Conservation (phyloP, 2,888 invertebrate genomes). For the Cremastobaeus sp. region DNA sequence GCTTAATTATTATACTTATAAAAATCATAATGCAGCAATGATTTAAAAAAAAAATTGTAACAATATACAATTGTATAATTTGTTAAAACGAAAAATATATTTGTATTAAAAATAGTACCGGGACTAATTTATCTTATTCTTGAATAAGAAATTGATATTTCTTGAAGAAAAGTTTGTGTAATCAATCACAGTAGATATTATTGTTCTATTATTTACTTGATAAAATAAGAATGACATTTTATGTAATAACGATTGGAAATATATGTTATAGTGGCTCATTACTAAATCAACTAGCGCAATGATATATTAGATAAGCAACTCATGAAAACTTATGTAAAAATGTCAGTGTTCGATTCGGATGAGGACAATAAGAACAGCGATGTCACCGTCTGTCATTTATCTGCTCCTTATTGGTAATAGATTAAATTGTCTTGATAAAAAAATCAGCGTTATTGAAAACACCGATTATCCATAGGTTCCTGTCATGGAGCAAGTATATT, state of each 20-base stretch:
- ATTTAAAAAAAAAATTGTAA: no score
- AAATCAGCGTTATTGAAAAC: background rate
- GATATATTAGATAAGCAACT: constrained; percentile 49
- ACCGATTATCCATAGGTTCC: background rate
- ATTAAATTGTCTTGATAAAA: background rate
- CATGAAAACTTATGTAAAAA: constrained; percentile 12
- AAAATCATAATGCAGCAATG: background rate
- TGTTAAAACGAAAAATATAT: no score
- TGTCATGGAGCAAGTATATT: background rate
- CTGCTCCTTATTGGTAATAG: constrained; percentile 4
- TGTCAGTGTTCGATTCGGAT: constrained; percentile 41
- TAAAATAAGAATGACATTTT: no score
- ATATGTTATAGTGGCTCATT: constrained; percentile 37
- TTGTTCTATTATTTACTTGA: background rate
- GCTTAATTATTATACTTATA: background rate
- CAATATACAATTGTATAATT: no score
- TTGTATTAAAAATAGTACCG: no score
- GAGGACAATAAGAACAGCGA: constrained; percentile 7
- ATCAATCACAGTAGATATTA: no score
- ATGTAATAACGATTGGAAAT: constrained; percentile 26
- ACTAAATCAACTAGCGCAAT: constrained; percentile 40
- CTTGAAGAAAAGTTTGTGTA: no score
- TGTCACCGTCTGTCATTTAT: constrained; percentile 6
- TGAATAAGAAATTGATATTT: no score
- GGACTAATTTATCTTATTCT: no score